Evolutionary conservation across 2,113 vertebrate genomes (phyloP).

Genomic region (Potamarius usumacintae): DNA sequence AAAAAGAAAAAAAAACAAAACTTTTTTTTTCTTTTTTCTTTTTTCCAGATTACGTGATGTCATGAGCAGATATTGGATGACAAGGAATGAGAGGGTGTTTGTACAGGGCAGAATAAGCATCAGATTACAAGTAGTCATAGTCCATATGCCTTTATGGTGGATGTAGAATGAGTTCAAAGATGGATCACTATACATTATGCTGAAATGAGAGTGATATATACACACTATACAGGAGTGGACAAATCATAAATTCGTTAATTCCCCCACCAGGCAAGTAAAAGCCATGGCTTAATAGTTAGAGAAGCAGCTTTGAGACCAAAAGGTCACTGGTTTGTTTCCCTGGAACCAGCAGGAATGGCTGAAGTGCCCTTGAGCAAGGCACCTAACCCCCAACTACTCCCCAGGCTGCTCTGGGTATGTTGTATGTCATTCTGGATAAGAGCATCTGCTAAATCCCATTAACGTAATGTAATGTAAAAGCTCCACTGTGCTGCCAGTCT

Average conservation of each 20-base stretch:
- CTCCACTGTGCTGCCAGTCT: too few species aligned
- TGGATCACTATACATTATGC: slow-evolving; percentile 36
- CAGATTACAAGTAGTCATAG: slow-evolving; percentile 13
- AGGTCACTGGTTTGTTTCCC: too few species aligned
- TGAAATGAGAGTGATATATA: not conserved
- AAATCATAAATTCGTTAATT: not conserved
- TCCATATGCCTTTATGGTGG: slow-evolving; percentile 2
- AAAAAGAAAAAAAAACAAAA: slow-evolving; percentile 59
- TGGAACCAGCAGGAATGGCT: too few species aligned
- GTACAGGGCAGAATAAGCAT: slow-evolving; percentile 1
- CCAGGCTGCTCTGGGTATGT: too few species aligned
- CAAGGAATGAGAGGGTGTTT: slow-evolving; percentile 39
- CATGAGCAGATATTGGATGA: slow-evolving; percentile 51
- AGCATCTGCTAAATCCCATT: too few species aligned
- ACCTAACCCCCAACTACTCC: too few species aligned
- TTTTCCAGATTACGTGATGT: slow-evolving; percentile 73
- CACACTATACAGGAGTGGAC: not conserved
- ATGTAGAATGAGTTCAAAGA: not conserved
- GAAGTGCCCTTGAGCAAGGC: too few species aligned
- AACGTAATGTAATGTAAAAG: not conserved
- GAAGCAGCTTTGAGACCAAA: too few species aligned
- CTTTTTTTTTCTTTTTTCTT: not conserved
- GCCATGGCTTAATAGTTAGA: not conserved
- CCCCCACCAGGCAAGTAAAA: not conserved
- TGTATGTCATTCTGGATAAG: too few species aligned